Conservation (phyloP, 2,113 vertebrate genomes). For the Poicephalus meyeri region DNA sequence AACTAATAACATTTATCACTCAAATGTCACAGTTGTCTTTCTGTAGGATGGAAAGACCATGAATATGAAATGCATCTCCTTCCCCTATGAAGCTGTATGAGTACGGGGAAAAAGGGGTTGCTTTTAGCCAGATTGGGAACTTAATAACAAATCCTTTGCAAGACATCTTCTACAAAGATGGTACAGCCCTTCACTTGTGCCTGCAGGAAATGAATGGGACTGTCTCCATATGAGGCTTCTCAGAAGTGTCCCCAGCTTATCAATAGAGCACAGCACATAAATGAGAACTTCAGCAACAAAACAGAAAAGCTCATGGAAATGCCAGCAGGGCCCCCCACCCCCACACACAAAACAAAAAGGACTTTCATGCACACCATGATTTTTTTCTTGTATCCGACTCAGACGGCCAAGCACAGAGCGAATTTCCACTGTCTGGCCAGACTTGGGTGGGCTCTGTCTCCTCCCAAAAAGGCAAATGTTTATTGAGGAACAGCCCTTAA, state of each 20-base stretch:
- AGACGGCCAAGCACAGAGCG: neutral
- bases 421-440: neutral
- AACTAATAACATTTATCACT: neutral
- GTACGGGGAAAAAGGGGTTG: neutral
- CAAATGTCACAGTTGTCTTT: neutral
- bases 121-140: neutral
- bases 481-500: neutral
- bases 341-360: neutral
- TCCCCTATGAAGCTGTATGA: neutral
- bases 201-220: neutral
- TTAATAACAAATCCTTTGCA: neutral
- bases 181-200: neutral
- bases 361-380: slow-evolving; percentile 6
- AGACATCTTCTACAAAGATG: neutral
- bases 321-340: neutral
- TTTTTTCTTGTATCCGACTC: slow-evolving; percentile 21
- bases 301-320: neutral
- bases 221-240: neutral
- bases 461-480: neutral
- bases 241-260: neutral
- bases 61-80: neutral
- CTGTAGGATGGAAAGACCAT: fast-evolving
- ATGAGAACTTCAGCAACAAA: slow-evolving; percentile 4
- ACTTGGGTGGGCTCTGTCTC: slow-evolving; percentile 54
- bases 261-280: neutral